Evolutionary conservation across 2,113 vertebrate species (phyloP).

Genomic region (Empidonax alnorum): DNA sequence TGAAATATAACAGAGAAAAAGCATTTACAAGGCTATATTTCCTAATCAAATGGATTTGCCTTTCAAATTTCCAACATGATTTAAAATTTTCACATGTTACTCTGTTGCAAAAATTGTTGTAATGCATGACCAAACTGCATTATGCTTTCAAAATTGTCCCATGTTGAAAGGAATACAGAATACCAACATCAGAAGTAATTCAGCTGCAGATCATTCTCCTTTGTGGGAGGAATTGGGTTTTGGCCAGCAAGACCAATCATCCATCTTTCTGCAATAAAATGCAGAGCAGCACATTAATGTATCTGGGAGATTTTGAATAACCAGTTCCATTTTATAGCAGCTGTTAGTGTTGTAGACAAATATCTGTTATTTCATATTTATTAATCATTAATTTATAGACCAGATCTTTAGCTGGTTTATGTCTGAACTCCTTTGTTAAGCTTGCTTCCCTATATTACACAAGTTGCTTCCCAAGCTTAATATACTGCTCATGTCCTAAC

Average conservation of each 20-base stretch:
- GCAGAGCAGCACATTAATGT: neutral
- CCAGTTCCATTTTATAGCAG: neutral
- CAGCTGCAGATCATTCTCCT: neutral
- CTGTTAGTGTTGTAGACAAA: neutral
- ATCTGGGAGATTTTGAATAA: neutral
- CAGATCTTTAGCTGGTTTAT: neutral
- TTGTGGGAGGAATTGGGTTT: neutral
- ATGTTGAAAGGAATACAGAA: neutral
- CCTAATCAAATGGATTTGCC: conserved; percentile 14
- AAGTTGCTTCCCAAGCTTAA: neutral
- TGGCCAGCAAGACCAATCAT: neutral
- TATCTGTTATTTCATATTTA: neutral
- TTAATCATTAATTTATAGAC: neutral
- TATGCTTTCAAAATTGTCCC: neutral
- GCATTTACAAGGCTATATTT: neutral
- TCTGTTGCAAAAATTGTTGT: neutral
- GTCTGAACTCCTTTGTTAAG: neutral
- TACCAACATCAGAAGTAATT: neutral
- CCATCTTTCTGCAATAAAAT: neutral
- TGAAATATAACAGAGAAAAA: neutral
- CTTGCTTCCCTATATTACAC: neutral
- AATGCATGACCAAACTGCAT: neutral
- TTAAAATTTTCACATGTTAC: neutral
- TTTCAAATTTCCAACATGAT: neutral
- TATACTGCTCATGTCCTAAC: neutral